Evolutionary conservation across 2,113 vertebrate species (phyloP), one percentile per base, ranked within the genome.

Genomic region (Noturus placidus): DNA sequence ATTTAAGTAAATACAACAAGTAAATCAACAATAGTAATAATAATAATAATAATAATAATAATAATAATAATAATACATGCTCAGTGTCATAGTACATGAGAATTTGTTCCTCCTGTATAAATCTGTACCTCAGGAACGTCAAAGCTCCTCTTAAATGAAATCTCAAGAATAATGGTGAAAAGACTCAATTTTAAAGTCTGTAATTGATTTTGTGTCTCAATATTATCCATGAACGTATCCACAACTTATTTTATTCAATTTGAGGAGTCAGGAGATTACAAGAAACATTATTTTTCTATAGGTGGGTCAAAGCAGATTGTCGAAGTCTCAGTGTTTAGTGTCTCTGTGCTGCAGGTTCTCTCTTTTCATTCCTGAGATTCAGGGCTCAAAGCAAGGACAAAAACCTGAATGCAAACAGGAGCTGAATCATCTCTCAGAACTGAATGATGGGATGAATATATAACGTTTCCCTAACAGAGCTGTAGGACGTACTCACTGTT

Each of bases 311-410:
- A n/a, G 42, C 74, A 77, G 74, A 77, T 77, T 50, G 38, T 25
- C 20, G 22, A 9, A 4, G 14, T 52, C 74, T 52, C 42, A 15
- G 74, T 52, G 25, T 77, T 76, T 77, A n/a, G 42, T n/a, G 74
- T 77, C 74, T 77, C 38, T 74, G 67, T 35, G 74, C 74, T 77
- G 25, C 25, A 50, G 25, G 50, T 52, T 74, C 35, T 25, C 20
- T 35, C 67, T 80, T 70, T 46, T 17, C 63, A 42, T 80, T 54
- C 35, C 63, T 46, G 54, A 20, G 33, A 38, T 85, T 88, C 80
- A 86, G 67, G 76, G 77, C 25, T 69, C 10, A n/a, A 86, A 81
- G 57, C 19, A 25, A 85, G 33, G 65, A 52, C 83, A 38, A 1
- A n/a, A 33, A 50, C 59, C 38, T 83, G 25, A 67, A 67, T 9